A percentile compares a stretch with the other conserved stretches of the same genome.
These are phyloP conservation scores for Agriopis leucophaearia DNA, from an alignment of 2,888 invertebrate species.

Conservation along the genomic window DNA sequence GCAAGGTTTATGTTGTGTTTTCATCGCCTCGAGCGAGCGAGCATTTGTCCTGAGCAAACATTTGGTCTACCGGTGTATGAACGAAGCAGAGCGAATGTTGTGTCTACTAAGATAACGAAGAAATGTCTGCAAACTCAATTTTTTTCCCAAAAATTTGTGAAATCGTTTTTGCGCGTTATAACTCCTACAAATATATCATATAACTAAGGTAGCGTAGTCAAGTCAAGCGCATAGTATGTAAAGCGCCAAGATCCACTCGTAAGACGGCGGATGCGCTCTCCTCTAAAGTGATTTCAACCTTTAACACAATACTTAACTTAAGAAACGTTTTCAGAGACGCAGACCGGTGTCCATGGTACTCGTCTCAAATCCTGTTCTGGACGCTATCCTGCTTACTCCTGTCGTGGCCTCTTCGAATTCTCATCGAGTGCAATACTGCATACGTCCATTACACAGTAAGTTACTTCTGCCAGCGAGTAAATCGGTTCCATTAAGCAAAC, in stretches of 20 bases:
- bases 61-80: not conserved
- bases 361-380: constrained; percentile 91
- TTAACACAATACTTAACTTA: too few species aligned
- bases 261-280: too few species aligned
- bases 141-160: not conserved
- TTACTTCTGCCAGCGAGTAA: constrained; percentile 18
- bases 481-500: too few species aligned
- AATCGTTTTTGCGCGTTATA: too few species aligned
- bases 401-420: constrained; percentile 93
- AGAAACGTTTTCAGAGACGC: constrained; percentile 70
- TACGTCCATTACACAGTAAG: constrained; percentile 92
- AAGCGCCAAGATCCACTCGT: too few species aligned
- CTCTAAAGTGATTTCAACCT: too few species aligned
- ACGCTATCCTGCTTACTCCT: constrained; percentile 89
- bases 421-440: constrained; percentile 93
- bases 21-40: not conserved
- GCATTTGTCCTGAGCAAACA: constrained; percentile 7
- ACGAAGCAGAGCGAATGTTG: not conserved
- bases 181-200: too few species aligned
- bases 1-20: constrained; percentile 1
- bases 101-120: not conserved
- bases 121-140: not conserved
- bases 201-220: not conserved
- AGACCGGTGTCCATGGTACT: constrained; percentile 88
- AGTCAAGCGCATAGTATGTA: not conserved